Conservation (phyloP, 2,113 vertebrate genomes). For the Mobula birostris region DNA sequence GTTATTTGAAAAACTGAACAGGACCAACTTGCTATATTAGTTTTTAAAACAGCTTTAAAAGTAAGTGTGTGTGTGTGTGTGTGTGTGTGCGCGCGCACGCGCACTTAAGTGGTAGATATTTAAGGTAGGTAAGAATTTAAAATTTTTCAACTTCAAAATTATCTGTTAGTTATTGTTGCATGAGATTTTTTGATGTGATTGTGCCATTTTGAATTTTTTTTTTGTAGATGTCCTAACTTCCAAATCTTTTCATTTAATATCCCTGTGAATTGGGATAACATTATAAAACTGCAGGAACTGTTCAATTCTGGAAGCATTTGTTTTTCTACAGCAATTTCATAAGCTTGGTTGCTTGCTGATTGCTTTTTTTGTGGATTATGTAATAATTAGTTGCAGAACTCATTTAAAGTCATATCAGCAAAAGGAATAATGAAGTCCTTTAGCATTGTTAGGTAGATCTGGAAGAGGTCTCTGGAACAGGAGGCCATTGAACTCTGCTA, state of each 20-base stretch:
- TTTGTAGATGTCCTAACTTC: not conserved
- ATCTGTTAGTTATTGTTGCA: not conserved
- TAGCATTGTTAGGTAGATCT: not conserved
- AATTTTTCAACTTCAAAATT: not conserved
- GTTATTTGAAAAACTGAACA: not conserved
- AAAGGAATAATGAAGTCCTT: not conserved
- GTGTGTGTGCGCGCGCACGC: too few species aligned
- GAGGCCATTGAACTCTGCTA: not conserved
- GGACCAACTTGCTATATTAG: too few species aligned
- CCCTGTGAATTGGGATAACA: not conserved
- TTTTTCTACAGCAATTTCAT: not conserved
- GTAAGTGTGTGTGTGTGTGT: not conserved
- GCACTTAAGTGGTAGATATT: not conserved
- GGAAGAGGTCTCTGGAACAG: not conserved
- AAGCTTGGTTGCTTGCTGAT: not conserved
- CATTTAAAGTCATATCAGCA: not conserved
- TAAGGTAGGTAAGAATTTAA: not conserved
- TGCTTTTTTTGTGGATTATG: not conserved
- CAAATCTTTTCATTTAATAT: not conserved
- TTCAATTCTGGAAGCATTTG: not conserved
- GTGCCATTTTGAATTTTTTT: not conserved
- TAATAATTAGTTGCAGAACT: not conserved
- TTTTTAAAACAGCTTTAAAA: not conserved
- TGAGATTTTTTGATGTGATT: not conserved
- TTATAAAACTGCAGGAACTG: not conserved